Evolutionary conservation across 2,797 vertebrate genomes (phyloP).

Genomic region (Chelon auratus): DNA sequence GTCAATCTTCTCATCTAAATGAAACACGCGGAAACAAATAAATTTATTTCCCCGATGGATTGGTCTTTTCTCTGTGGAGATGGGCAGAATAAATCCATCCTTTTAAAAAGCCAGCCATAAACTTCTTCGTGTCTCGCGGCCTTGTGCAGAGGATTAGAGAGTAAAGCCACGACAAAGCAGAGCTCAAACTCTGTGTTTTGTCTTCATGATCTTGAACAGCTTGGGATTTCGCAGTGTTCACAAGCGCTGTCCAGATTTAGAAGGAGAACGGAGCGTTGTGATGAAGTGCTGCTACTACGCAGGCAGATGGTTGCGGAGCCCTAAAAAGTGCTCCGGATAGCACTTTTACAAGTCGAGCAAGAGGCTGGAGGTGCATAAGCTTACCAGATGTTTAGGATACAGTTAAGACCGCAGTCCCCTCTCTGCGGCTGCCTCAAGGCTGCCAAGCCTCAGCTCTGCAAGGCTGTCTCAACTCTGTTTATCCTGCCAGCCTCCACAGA

Average conservation of each 20-base stretch:
- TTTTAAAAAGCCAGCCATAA: conserved; percentile 14
- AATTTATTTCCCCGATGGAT: not conserved
- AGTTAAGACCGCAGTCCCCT: conserved; percentile 50
- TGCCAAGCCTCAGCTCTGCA: conserved; percentile 32
- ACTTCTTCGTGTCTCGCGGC: conserved; percentile 27
- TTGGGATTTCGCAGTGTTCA: conserved; percentile 51
- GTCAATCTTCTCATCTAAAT: not conserved
- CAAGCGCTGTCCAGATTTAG: conserved; percentile 40
- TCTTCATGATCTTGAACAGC: conserved; percentile 56
- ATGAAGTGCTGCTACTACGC: conserved; percentile 24
- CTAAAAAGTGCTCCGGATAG: conserved; percentile 11
- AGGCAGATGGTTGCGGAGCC: conserved; percentile 26
- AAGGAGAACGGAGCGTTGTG: conserved; percentile 32
- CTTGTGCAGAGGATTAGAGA: conserved; percentile 57
- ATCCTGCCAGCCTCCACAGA: conserved; percentile 52
- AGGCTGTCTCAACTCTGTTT: conserved; percentile 53
- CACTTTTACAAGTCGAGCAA: conserved; percentile 15
- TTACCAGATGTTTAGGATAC: conserved; percentile 62
- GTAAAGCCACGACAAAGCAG: conserved; percentile 57
- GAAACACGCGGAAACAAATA: not conserved
- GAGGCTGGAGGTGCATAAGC: conserved; percentile 44
- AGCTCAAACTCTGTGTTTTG: conserved; percentile 55
- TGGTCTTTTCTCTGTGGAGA: not conserved
- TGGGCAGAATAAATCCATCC: not conserved
- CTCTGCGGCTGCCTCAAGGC: conserved; percentile 56